Conservation (phyloP, 2,888 invertebrate species). For the Petrophora chlorosata region DNA sequence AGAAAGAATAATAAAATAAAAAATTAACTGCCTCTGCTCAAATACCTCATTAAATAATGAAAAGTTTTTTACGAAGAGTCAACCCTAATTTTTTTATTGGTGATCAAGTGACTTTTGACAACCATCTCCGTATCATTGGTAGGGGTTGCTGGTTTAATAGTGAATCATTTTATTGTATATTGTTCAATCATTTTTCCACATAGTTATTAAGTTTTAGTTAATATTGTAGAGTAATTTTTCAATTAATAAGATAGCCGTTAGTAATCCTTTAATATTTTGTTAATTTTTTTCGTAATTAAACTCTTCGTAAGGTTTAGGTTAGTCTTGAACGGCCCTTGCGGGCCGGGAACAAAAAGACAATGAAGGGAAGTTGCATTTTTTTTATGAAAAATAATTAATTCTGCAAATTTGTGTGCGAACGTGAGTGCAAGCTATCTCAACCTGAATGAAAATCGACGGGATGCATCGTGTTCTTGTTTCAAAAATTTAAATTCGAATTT, state of each 20-base stretch:
- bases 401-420: slow-evolving; percentile 35
- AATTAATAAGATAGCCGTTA: slow-evolving; percentile 78
- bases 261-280: slow-evolving; percentile 81
- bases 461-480: slow-evolving; percentile 5
- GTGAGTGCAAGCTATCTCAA: slow-evolving; percentile 11
- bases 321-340: slow-evolving; percentile 71
- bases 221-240: slow-evolving; percentile 77
- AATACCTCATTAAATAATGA: slow-evolving; percentile 62
- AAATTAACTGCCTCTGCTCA: slow-evolving; percentile 53
- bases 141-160: slow-evolving; percentile 75
- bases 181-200: slow-evolving; percentile 82
- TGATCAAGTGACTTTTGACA: slow-evolving; percentile 39
- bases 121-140: slow-evolving; percentile 39
- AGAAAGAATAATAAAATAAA: slow-evolving; percentile 31
- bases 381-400: slow-evolving; percentile 32
- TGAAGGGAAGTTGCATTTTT: slow-evolving; percentile 77
- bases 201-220: slow-evolving; percentile 80
- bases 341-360: slow-evolving; percentile 80
- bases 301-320: slow-evolving; percentile 71
- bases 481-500: slow-evolving; percentile 40
- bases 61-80: slow-evolving; percentile 41
- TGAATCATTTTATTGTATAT: slow-evolving; percentile 82
- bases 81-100: slow-evolving; percentile 32
- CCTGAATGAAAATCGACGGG: slow-evolving; percentile 3
- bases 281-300: slow-evolving; percentile 76